Percentiles rank a stretch among this genome's conserved stretches.
Conservation (phyloP, 53 echinoderm and acorn worm genomes). For the Mesocentrotus franciscanus region DNA sequence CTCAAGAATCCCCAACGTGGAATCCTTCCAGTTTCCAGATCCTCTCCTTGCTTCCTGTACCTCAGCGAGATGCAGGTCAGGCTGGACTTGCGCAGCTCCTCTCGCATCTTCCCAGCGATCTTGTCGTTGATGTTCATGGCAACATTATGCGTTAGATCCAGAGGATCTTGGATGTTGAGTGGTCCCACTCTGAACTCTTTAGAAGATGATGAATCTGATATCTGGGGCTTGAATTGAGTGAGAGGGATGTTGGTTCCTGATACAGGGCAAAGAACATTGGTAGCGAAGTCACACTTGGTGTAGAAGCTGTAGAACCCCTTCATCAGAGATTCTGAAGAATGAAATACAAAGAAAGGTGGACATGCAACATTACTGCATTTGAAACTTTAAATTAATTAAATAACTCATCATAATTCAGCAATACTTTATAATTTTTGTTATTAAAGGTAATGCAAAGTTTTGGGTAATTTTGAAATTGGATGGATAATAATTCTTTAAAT, state of each 20-base stretch:
- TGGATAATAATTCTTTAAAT: too few species aligned
- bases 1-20: constrained; percentile 68
- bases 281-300: constrained; percentile 78
- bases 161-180: constrained; percentile 92
- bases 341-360: neutral
- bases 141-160: constrained; percentile 91
- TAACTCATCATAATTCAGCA: neutral
- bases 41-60: constrained; percentile 65
- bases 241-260: constrained; percentile 74
- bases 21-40: neutral
- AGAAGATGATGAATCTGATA: neutral
- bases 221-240: constrained; percentile 47
- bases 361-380: neutral
- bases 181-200: constrained; percentile 59
- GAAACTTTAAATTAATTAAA: neutral
- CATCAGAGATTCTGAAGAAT: constrained; percentile 77
- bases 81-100: constrained; percentile 72
- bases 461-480: too few species aligned
- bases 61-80: constrained; percentile 68
- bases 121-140: constrained; percentile 93
- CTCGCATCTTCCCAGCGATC: constrained; percentile 58
- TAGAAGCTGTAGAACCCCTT: constrained; percentile 89
- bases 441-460: too few species aligned
- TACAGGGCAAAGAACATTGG: constrained; percentile 79
- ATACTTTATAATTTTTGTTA: too few species aligned